Conservation (phyloP, 2,113 vertebrate genomes). For the Ginglymostoma cirratum region DNA sequence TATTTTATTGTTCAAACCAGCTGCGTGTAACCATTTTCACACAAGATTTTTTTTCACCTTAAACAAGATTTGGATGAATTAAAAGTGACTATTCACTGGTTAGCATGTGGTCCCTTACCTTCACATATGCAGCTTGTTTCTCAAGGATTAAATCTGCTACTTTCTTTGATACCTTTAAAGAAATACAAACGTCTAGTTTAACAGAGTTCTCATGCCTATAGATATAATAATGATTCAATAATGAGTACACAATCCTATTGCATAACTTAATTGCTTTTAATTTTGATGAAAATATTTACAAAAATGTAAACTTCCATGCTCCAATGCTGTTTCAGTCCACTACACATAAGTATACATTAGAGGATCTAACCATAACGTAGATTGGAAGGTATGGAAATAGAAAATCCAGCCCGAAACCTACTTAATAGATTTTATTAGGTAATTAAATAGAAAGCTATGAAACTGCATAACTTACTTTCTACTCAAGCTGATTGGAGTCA, state of each 20-base stretch:
- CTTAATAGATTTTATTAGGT: not conserved
- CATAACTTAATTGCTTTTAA: not conserved
- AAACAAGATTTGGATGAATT: not conserved
- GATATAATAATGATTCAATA: not conserved
- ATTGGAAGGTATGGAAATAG: not conserved
- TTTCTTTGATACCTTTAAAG: constrained; percentile 88
- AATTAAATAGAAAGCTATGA: not conserved
- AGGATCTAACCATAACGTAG: not conserved
- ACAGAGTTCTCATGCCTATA: not conserved
- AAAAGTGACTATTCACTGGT: not conserved
- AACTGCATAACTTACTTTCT: not conserved
- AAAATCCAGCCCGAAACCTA: not conserved
- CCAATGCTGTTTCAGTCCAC: not conserved
- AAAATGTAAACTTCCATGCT: not conserved
- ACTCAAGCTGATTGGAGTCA: not conserved
- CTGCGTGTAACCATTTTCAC: not conserved
- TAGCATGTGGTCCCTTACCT: constrained; percentile 63
- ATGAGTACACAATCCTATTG: not conserved
- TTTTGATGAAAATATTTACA: not conserved
- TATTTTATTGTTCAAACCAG: not conserved
- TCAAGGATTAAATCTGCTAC: constrained; percentile 97
- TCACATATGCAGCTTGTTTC: constrained; percentile 93
- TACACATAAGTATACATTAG: not conserved
- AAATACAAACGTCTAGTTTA: constrained; percentile 36
- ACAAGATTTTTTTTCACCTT: not conserved